A percentile compares a stretch with the other conserved stretches of the same genome.
phyloP scores from a whole-genome alignment of 1,140 invertebrate genomes.

The Cyclina sinensis region DNA sequence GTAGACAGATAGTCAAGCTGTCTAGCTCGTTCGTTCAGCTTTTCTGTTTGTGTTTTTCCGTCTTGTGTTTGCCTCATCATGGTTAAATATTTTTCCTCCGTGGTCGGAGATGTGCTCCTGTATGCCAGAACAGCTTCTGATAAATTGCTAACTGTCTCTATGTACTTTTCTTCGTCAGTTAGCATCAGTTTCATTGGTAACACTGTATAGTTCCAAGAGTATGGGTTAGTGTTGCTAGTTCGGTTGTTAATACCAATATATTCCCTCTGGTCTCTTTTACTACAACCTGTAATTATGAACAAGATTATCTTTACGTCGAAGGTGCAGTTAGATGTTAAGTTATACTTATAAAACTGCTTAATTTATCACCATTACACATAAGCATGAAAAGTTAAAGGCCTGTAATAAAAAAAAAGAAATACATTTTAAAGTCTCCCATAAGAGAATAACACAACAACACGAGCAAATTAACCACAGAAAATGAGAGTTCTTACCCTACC shows the following conservation, averaged over 20 bases:
- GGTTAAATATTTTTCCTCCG: conserved; percentile 27
- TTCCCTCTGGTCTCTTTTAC: neutral
- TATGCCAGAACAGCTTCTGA: conserved; percentile 41
- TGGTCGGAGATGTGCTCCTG: neutral
- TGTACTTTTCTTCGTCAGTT: neutral
- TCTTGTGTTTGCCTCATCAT: conserved; percentile 31
- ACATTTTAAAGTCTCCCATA: too few relatives aligned
- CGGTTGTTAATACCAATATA: conserved; percentile 14
- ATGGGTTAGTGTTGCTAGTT: neutral
- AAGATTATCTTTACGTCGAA: too few relatives aligned
- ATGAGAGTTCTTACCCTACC: neutral
- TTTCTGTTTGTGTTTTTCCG: conserved; percentile 36
- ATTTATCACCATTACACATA: too few relatives aligned
- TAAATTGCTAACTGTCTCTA: conserved; percentile 5
- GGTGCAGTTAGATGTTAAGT: too few relatives aligned
- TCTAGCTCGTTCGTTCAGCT: neutral
- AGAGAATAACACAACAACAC: too few relatives aligned
- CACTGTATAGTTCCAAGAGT: conserved; percentile 39
- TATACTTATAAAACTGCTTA: too few relatives aligned
- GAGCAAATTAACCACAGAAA: too few relatives aligned
- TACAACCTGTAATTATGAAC: neutral
- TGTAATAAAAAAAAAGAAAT: too few relatives aligned
- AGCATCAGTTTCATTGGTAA: neutral
- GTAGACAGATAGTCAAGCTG: neutral
- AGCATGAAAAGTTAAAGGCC: too few relatives aligned